Base-by-base conservation (phyloP, 2,888 invertebrate genomes). In the Dione juno region DNA sequence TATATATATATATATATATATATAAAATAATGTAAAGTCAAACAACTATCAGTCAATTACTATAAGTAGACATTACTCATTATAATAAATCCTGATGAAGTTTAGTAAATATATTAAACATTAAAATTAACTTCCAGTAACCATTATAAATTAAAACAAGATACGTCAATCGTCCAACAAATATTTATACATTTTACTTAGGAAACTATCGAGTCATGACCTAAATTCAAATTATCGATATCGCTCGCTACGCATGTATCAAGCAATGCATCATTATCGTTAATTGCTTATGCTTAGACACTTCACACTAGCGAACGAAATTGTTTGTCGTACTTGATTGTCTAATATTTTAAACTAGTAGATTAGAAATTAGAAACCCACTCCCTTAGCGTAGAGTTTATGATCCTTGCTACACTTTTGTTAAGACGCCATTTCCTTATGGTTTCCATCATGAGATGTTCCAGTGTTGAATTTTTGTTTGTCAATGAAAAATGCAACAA, bases 141-240 rank as follows among this genome's bases (percentile, higher is more conserved):
- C 14, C 21, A 19, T 19, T 19, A 19, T 50, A 37, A 54, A 54
- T 54, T 16, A 54, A 10, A 37, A 54, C 35, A 16, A 54, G 0
- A 54, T 54, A 54, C 37, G 54, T 37, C 37, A 16, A 37, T 16
- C n/a, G 0, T n/a, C 35, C 19, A 50, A 50, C 11, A 50, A 50
- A 50, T 50, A 50, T 50, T 50, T 54, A 54, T 37, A 5, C 8
- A 54, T 10, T 37, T 54, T 37, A 37, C 10, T n/a, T 54, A 35
- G 35, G 11, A 54, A 16, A 35, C 35, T n/a, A 54, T 54, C 10
- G 54, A 37, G 54, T 54, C 54, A n/a, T 54, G 54, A 54, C 37
- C 54, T 14, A 54, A 54, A 54, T 54, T 5, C n/a, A 37, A 54
- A 37, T 54, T 54, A 54, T 54, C 54, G 14, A 54, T 37, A 54